phyloP scores from a whole-genome alignment of 2,888 invertebrate species.

The Venusia cambrica region DNA sequence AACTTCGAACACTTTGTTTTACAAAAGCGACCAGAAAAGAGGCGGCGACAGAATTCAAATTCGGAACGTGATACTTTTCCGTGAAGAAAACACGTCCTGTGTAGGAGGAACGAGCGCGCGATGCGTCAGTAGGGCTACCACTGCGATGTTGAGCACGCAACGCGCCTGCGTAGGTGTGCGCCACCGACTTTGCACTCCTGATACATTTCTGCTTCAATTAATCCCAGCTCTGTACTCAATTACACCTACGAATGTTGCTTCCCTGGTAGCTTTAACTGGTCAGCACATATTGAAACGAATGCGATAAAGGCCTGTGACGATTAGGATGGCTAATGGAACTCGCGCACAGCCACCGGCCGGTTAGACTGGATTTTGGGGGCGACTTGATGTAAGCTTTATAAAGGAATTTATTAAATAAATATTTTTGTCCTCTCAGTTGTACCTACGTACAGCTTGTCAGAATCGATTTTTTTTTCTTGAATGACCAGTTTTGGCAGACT shows the following conservation, averaged over 20 bases:
- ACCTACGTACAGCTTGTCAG: too few relatives aligned
- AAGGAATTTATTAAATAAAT: too few relatives aligned
- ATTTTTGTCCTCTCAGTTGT: too few relatives aligned
- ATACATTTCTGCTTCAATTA: slow-evolving; percentile 79
- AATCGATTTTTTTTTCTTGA: too few relatives aligned
- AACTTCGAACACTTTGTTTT: slow-evolving; percentile 22
- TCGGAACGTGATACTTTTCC: slow-evolving; percentile 36
- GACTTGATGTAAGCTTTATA: too few relatives aligned
- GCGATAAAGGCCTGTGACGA: slow-evolving; percentile 20
- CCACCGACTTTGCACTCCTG: slow-evolving; percentile 67
- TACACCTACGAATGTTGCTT: slow-evolving; percentile 56
- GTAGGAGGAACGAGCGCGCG: slow-evolving; percentile 49
- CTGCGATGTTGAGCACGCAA: slow-evolving; percentile 59
- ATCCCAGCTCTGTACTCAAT: slow-evolving; percentile 70
- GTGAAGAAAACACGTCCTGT: slow-evolving; percentile 22
- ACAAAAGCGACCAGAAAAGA: slow-evolving; percentile 9
- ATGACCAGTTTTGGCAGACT: too few relatives aligned
- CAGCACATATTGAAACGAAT: slow-evolving; percentile 32
- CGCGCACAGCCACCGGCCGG: not conserved
- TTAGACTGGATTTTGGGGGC: too few relatives aligned
- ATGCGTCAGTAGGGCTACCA: slow-evolving; percentile 57
- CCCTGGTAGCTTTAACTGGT: slow-evolving; percentile 41
- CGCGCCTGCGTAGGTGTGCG: slow-evolving; percentile 75
- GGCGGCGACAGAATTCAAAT: slow-evolving; percentile 21
- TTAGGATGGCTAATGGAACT: slow-evolving; percentile 16